phyloP scores from a whole-genome alignment of 1,140 invertebrate genomes.

The Pectinophora gossypiella region DNA sequence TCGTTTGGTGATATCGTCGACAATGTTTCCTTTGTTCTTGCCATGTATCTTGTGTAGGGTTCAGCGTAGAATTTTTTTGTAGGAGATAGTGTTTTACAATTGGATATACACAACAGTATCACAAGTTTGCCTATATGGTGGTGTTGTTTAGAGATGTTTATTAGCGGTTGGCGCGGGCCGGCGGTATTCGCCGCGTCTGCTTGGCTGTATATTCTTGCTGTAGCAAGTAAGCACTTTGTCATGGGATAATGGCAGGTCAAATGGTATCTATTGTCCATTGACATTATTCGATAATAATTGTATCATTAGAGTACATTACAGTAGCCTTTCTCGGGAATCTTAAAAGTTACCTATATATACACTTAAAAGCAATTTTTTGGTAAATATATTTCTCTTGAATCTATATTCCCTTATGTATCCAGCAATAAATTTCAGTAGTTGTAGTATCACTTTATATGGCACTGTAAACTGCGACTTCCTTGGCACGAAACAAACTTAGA shows the following conservation, averaged over 20 bases:
- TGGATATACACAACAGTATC: constrained; percentile 64
- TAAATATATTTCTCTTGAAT: constrained; percentile 73
- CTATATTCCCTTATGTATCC: constrained; percentile 74
- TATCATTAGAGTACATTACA: constrained; percentile 75
- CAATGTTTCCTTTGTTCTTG: constrained; percentile 70
- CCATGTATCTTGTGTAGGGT: constrained; percentile 69
- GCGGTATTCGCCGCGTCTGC: constrained; percentile 46
- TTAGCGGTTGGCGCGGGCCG: constrained; percentile 37
- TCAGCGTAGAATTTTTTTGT: constrained; percentile 65
- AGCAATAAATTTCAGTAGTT: constrained; percentile 74
- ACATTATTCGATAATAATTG: constrained; percentile 74
- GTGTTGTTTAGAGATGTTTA: constrained; percentile 61
- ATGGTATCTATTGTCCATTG: constrained; percentile 74
- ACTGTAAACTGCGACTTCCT: constrained; percentile 27
- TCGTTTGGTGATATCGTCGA: constrained; percentile 53
- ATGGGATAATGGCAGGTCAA: constrained; percentile 65
- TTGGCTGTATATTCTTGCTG: constrained; percentile 66
- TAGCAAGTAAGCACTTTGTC: constrained; percentile 61
- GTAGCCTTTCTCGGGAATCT: constrained; percentile 73
- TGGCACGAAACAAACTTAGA: too few species aligned
- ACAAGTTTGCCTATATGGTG: constrained; percentile 58
- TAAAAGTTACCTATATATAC: constrained; percentile 75
- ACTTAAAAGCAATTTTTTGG: constrained; percentile 69
- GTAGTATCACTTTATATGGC: constrained; percentile 63
- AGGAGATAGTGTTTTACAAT: constrained; percentile 66